These are phyloP conservation scores for Xerus rutilus DNA, from an alignment of 2,797 vertebrate species.

Conservation along the genomic window DNA sequence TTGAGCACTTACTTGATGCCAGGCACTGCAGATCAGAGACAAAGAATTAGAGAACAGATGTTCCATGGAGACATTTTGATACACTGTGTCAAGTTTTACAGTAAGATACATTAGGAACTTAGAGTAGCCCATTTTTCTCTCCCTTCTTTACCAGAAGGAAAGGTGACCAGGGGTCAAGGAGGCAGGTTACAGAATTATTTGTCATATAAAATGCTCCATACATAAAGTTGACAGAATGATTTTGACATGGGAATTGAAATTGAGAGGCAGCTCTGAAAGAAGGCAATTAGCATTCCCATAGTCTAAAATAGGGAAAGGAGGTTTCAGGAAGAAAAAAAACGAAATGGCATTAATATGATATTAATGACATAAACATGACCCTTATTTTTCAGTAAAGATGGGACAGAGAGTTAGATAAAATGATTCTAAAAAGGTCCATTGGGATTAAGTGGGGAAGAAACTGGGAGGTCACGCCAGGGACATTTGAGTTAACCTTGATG, in stretches of 20 bases:
- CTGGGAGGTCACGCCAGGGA: not conserved
- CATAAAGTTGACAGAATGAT: not conserved
- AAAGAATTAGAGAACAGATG: not conserved
- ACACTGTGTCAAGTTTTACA: not conserved
- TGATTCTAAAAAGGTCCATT: not conserved
- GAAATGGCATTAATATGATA: not conserved
- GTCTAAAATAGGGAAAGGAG: constrained; percentile 1
- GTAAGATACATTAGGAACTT: not conserved
- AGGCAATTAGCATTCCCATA: not conserved
- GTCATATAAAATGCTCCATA: not conserved
- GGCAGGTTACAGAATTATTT: not conserved
- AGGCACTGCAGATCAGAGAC: not conserved
- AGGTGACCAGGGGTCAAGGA: too few relatives aligned
- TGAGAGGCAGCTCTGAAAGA: not conserved
- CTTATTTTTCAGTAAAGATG: not conserved
- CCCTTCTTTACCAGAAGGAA: not conserved
- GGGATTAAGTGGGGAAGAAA: not conserved
- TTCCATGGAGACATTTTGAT: not conserved
- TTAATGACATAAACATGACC: not conserved
- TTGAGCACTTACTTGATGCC: not conserved
- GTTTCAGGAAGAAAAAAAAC: not conserved
- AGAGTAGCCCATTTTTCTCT: not conserved
- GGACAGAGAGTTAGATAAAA: not conserved
- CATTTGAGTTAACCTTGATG: not conserved
- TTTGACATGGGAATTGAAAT: not conserved